Percentiles rank a stretch among this genome's conserved stretches.
phyloP scores from a whole-genome alignment of 2,888 invertebrate genomes.

The Rhamphomyia laevipes region DNA sequence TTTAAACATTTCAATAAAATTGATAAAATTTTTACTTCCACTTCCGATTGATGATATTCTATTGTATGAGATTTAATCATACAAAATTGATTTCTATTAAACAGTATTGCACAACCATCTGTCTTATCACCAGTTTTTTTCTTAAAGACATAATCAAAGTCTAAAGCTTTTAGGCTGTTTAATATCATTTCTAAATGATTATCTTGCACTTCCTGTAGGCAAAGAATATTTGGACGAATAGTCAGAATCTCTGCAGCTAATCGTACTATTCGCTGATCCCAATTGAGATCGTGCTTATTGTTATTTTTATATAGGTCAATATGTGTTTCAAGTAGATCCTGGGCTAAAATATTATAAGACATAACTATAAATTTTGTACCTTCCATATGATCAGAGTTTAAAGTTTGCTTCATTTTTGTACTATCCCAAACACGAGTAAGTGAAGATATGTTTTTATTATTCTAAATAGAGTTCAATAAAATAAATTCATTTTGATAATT shows the following conservation, averaged over 20 bases:
- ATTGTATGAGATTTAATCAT: conserved; percentile 54
- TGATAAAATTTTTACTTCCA: conserved; percentile 10
- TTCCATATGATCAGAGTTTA: background rate
- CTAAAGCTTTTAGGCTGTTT: conserved; percentile 33
- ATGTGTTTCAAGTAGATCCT: conserved; percentile 62
- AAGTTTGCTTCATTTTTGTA: too few relatives aligned
- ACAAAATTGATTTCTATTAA: conserved; percentile 52
- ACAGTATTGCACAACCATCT: conserved; percentile 90
- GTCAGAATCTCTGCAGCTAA: conserved; percentile 40
- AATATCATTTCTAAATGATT: conserved; percentile 47
- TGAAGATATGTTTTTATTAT: too few relatives aligned
- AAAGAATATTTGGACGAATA: conserved; percentile 40
- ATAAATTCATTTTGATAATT: too few relatives aligned
- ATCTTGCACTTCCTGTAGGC: conserved; percentile 78
- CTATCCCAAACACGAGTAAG: too few relatives aligned
- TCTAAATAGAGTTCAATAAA: too few relatives aligned
- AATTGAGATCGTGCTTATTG: conserved; percentile 44
- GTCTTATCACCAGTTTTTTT: conserved; percentile 65
- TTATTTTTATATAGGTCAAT: conserved; percentile 55
- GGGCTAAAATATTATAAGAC: conserved; percentile 83
- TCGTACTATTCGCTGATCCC: conserved; percentile 51
- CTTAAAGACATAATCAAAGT: conserved; percentile 68
- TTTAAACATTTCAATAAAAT: background rate
- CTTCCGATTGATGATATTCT: conserved; percentile 47
- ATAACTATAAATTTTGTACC: conserved; percentile 49